Evolutionary conservation across 1,140 invertebrate genomes (phyloP), one percentile per base, ranked within the genome.

Genomic region (Cyclargus thomasi): DNA sequence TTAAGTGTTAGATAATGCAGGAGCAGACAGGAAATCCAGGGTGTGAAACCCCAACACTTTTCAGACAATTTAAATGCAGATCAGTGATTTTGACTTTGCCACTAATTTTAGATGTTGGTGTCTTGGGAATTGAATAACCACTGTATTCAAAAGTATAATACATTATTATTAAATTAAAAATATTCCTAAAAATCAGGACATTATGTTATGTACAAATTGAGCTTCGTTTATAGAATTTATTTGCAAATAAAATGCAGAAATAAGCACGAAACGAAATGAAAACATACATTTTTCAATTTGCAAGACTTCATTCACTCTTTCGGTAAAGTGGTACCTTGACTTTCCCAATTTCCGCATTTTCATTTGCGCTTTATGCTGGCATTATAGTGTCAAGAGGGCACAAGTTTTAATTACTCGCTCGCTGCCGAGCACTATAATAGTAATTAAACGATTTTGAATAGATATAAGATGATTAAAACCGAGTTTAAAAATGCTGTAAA

Each of bases 1-100:
- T 18, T 67, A 22, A 59, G 55, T 59, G 55, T 59, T 59, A 21
- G 55, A 59, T 59, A 59, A 59, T 21, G 17, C 18, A 59, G 20
- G 18, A 59, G 55, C 18, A 6, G 6, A 55, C 53, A n/a, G 18
- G 11, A 47, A 47, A 47, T 47, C 39, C 39, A 47, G 14, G 11
- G 39, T 47, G 39, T 14, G 0, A 8, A 29, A 29, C 8, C 39
- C 39, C 11, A 3, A 11, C 11, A 8, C 39, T 47, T 47, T 47
- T 29, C 29, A 47, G 11, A 16, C 10, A 47, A 47, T 47, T 47
- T 47, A 47, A 47, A 11, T 2, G 3, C 14, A 8, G 29, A 29
- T 47, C 39, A 16, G 10, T 16, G 39, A 39, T 10, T 39, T 39
- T 29, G 0, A 29, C 23, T 29, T 29, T n/a, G n/a, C n/a, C n/a